Base-by-base conservation (phyloP, 1,140 invertebrate species). In the Trissolcus basalis region DNA sequence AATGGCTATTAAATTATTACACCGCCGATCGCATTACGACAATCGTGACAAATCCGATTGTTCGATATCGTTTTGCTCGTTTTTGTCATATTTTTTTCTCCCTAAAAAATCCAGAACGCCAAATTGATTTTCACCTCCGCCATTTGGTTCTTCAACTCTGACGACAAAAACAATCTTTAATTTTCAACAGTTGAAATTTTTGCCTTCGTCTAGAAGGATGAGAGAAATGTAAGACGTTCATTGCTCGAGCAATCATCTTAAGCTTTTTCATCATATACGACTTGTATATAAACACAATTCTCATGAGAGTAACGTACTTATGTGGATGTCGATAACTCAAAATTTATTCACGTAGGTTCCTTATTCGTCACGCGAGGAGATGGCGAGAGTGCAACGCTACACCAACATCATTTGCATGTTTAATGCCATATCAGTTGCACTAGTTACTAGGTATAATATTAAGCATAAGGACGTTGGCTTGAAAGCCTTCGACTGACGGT, bases 1-100 rank as follows among this genome's bases (percentile, higher is more conserved):
- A 81, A 85, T 83, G 77, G 84, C 83, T 87, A 87, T 87, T 87
- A 86, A 87, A 87, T 87, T 87, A 87, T 87, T 87, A 84, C 69
- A 72, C 76, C 82, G 81, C 79, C 86, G 82, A 87, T 86, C 81
- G 81, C 81, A 86, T 86, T 84, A 85, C 79, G 77, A 86, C 44
- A 73, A 84, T 86, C 84, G 84, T 87, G 86, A 87, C 85, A 87
- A 87, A 87, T 87, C 86, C 82, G 83, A 87, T 86, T 27, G 19
- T 6, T 83, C 83, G 51, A 45, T 72, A 71, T 79, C 49, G 47
- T 67, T 35, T 53, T 65, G 60, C 35, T 77, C 53, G 19, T 6
- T 27, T 27, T 27, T 1, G 19, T 9, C 70, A 70, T 70, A 74
- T 54, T 59, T 36, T 27, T 27, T 27, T 27, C 6, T 27, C 6